These are phyloP conservation scores for Malaclemys terrapin DNA, from an alignment of 2,113 vertebrate genomes.

Conservation along the genomic window DNA sequence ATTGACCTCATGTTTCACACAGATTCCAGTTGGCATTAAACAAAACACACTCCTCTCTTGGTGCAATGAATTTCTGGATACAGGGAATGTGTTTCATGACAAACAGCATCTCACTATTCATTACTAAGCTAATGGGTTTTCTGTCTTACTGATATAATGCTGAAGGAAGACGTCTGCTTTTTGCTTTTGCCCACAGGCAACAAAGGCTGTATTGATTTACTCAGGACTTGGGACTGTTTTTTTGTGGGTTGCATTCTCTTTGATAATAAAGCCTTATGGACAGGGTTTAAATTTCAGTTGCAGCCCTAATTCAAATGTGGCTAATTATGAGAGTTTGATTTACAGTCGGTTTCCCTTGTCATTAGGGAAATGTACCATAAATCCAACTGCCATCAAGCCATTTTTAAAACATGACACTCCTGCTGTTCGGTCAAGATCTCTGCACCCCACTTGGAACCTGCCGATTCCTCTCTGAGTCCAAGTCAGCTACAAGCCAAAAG, in stretches of 20 bases:
- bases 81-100: slow-evolving; percentile 26
- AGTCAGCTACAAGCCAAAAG: slow-evolving; percentile 55
- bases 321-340: slow-evolving; percentile 61
- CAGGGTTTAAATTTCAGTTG: slow-evolving; percentile 46
- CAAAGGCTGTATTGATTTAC: slow-evolving; percentile 53
- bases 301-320: slow-evolving; percentile 57
- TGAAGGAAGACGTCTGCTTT: slow-evolving; percentile 40
- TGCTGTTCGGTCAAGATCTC: slow-evolving; percentile 47
- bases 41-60: background rate
- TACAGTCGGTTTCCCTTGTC: slow-evolving; percentile 27
- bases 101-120: slow-evolving; percentile 51
- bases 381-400: slow-evolving; percentile 13
- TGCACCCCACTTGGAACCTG: slow-evolving; percentile 34
- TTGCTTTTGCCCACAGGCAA: slow-evolving; percentile 47
- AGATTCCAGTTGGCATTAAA: background rate
- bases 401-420: background rate
- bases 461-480: slow-evolving; percentile 39
- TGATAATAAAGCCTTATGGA: slow-evolving; percentile 47
- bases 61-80: slow-evolving; percentile 6
- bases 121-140: slow-evolving; percentile 46
- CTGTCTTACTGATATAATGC: background rate
- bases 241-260: slow-evolving; percentile 64
- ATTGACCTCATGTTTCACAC: background rate
- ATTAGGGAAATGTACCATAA: slow-evolving; percentile 23
- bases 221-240: slow-evolving; percentile 9